Base-by-base conservation (phyloP, 1,140 invertebrate genomes). In the Delia radicum region DNA sequence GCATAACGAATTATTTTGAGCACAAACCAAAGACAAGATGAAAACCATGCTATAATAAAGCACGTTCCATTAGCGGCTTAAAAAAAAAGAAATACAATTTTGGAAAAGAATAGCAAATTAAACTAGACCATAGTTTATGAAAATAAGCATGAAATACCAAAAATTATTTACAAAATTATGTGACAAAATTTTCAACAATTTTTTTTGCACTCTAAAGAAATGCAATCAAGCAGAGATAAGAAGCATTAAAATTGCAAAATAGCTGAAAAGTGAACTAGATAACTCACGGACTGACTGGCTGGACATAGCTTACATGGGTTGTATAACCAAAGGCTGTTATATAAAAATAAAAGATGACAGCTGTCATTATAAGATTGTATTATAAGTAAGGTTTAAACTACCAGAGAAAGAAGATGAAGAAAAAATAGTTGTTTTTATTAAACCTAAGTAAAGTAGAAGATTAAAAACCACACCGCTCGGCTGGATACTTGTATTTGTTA, bases 41-140 rank as follows among this genome's bases (percentile, higher is more conserved):
- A 42, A 42, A 42, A 42, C n/a, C n/a, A n/a, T n/a, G n/a, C n/a
- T n/a, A n/a, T 42, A 15, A 15, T 65, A 12, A 24, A 65, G 62
- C 62, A 65, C 62, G 62, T 65, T 65, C 62, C 62, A 65, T 65
- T 65, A 65, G 62, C 62, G 62, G 62, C 62, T 65, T 21, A 55
- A 10, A 21, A 21, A 21, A 21, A n/a, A 55, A 2, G 18, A 55
- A n/a, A 55, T 21, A 55, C n/a, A 2, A 48, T 48, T 48, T 27
- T 63, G 1, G 27, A 13, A 63, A 27, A 26, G 61, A 10, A 3
- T 21, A 24, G 3, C 61, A n/a, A 29, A 65, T 15, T 3, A 3
- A 55, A 55, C 48, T n/a, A 31, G 62, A 12, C 61, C 13, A 65
- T 65, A 65, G 26, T 65, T 65, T 31, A 65, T 27, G 27, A 65